Evolutionary conservation across 2,113 vertebrate species (phyloP), one percentile per base, ranked within the genome.

Genomic region (Atherinomorus stipes): DNA sequence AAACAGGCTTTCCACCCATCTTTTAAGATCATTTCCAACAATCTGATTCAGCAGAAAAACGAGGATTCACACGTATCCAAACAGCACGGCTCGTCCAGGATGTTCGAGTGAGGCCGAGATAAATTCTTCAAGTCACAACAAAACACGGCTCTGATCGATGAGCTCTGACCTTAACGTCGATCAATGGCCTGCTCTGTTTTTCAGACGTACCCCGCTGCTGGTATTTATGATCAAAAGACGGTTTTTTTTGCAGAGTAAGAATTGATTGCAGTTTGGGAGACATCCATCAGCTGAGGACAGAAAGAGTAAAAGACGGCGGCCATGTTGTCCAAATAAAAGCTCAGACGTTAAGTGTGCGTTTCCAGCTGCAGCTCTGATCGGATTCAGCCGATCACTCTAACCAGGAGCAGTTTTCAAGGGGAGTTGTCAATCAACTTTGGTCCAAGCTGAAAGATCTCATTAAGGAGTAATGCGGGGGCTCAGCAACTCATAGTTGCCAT

Each of bases 211-310:
- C 31, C 67, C 0, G 42, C 19, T 21, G 72, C 34, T 64, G 37
- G 15, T 31, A 62, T 71, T 74, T 51, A 62, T 56, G 70, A 77
- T 53, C 23, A 71, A 76, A 77, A 37, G 45, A 81, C 38, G 64
- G 57, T n/a, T 5, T 25, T 1, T 51, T 12, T 2, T 10, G 47
- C 66, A 22, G 60, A 44, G 23, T 19, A 12, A 26, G n/a, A 42
- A 76, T 18, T 2, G 44, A 84, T 67, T 26, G 16, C 15, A n/a
- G 62, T 12, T 60, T 9, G 58, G 26, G 25, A 51, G 10, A 62
- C 9, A 15, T 38, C 37, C 23, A 21, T 13, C 15, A 50, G 26
- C 22, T 38, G 42, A 47, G 0, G 12, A 62, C 50, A 37, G 34
- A 34, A 34, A 23, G 6, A 23, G 28, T 15, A 47, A 15, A 38